Evolutionary conservation across 2,888 invertebrate genomes (phyloP), one percentile per base, ranked within the genome.

Genomic region (Drosophila limbata): DNA sequence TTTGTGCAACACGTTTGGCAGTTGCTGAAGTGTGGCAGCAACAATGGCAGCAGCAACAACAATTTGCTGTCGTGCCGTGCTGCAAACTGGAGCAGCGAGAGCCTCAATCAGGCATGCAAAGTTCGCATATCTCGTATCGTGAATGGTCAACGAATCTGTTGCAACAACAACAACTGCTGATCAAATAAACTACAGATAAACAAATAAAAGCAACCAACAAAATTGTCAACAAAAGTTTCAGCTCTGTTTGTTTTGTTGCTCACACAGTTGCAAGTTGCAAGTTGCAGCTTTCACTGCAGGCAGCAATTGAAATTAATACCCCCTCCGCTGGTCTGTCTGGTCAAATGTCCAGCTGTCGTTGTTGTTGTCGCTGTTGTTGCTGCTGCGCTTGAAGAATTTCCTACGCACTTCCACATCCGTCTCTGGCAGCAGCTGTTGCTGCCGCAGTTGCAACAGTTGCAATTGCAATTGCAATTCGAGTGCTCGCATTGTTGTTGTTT

Each of bases 331-430:
- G 13, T 11, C 3, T n/a, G 37, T 33, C 47, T 59, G 79, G 21
- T 37, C 69, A 73, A 70, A 62, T 69, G 62, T 65, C 51, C 73
- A 65, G 48, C 15, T 64, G 69, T 28, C 28, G 8, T 8, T 25
- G 25, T 25, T 25, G 25, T 4, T 25, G 25, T 6, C 6, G 5
- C 8, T 28, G 28, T 28, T 28, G 8, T 52, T 70, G 71, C 71
- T 68, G 81, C 65, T 66, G 83, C 86, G 86, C 86, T 77, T 86
- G 69, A 68, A 72, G 70, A 73, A 74, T 68, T 70, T 67, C 73
- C 65, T 61, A 87, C 66, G 65, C 73, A 68, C 75, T 87, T 87
- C 79, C 63, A 68, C 75, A 87, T 87, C 79, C 82, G 81, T 66
- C 53, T 77, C 52, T 31, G 71, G 59, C 77, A 59, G 66, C 74